Percentiles rank a stretch among this genome's conserved stretches.
phyloP scores from a whole-genome alignment of 1,140 invertebrate genomes.

The Tetragonula clypearis region DNA sequence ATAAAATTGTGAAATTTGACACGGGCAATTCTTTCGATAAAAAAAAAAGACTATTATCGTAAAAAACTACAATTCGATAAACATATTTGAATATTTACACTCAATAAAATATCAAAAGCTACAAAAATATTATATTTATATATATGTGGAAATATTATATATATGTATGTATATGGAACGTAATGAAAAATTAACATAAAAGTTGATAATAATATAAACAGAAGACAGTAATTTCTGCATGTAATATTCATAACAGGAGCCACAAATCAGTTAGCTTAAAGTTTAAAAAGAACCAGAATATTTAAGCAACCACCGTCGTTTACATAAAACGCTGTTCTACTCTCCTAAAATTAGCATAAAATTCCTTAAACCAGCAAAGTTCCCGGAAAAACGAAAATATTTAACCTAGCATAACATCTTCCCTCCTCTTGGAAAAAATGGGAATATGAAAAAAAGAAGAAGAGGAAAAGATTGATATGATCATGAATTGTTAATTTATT shows the following conservation, averaged over 20 bases:
- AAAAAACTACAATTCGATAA: too few species aligned
- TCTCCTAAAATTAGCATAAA: neutral
- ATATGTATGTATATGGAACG: neutral
- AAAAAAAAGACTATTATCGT: too few species aligned
- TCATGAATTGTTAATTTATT: too few species aligned
- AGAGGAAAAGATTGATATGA: neutral
- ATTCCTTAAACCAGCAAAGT: neutral
- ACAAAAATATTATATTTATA: too few species aligned
- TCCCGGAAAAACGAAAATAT: neutral
- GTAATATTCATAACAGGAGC: neutral
- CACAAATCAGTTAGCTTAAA: neutral
- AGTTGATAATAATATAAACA: neutral
- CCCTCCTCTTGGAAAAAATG: neutral
- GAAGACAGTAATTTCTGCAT: neutral
- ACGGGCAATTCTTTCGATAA: too few species aligned
- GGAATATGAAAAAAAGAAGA: neutral
- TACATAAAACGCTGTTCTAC: neutral
- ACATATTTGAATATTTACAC: too few species aligned
- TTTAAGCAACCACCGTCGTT: neutral
- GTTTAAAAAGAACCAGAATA: neutral
- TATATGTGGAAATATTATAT: too few species aligned
- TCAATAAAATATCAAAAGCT: too few species aligned
- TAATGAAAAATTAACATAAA: neutral
- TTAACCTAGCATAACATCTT: neutral
- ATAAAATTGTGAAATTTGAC: neutral